Evolutionary conservation across 2,113 vertebrate species (phyloP), one percentile per base, ranked within the genome.

Genomic region (Anseranas semipalmata): DNA sequence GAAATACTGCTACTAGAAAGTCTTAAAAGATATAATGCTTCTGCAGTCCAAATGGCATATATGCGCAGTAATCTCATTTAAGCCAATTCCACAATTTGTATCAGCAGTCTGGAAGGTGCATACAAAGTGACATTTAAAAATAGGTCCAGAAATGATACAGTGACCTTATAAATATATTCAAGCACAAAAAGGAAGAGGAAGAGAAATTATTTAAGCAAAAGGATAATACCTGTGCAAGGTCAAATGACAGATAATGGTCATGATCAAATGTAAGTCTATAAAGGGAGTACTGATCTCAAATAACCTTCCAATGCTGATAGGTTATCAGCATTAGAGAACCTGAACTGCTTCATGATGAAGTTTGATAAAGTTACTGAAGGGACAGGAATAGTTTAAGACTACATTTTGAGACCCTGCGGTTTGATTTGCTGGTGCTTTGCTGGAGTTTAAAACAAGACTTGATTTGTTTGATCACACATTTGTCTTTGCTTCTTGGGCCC

Each of bases 161-260:
- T 33, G 90, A 94, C 72, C 85, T 94, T 97, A 94, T 94, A 91
- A 96, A 96, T 95, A 94, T 87, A 96, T 95, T 94, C 90, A 93
- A 81, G 70, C 43, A 55, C 63, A 93, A 91, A 94, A 94, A 95
- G 67, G 77, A 93, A 85, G 70, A 81, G 76, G 55, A 89, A 66
- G 16, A 91, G 53, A 53, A 74, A 94, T 87, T 67, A 91, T 91
- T 94, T 55, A 91, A 89, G 59, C 55, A 41, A 41, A 92, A 92
- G 66, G 66, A 93, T 82, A 79, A 46, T 62, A 89, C 63, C 63
- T 84, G 83, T 63, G 84, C 16, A 33, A 94, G 68, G 65, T 66
- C 80, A 87, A 93, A 96, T 89, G 84, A 95, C 3, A 62, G 73
- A 84, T 94, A 89, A 87, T 32, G 37, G 41, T 12, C 65, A 74